Evolutionary conservation across 1,140 invertebrate genomes (phyloP).

Genomic region (Anoplolepis gracilipes): DNA sequence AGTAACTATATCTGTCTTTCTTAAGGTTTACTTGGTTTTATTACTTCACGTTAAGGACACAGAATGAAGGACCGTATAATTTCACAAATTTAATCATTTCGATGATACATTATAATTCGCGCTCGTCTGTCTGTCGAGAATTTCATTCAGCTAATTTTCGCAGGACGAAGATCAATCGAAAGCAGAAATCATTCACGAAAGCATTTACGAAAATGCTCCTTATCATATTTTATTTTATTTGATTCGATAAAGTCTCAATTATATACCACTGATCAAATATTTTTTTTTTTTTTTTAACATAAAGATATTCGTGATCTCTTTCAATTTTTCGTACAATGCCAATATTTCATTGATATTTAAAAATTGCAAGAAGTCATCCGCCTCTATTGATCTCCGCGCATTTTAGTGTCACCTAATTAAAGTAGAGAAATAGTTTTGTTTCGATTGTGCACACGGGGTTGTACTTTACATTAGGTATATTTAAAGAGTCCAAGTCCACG

Average conservation of each 20-base stretch:
- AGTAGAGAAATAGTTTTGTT: slow-evolving; percentile 81
- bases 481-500: slow-evolving; percentile 62
- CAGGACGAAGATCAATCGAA: slow-evolving; percentile 53
- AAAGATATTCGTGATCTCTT: not conserved
- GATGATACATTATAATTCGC: slow-evolving; percentile 41
- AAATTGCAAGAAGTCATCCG: slow-evolving; percentile 27
- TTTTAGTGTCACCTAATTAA: slow-evolving; percentile 64
- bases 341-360: slow-evolving; percentile 23
- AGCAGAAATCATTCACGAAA: slow-evolving; percentile 4
- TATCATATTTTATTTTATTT: slow-evolving; percentile 7
- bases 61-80: slow-evolving; percentile 25
- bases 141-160: slow-evolving; percentile 29
- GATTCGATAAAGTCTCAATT: not conserved
- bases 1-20: not conserved
- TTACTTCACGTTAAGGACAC: slow-evolving; percentile 18
- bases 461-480: slow-evolving; percentile 79
- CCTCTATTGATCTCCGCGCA: slow-evolving; percentile 50
- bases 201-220: slow-evolving; percentile 12
- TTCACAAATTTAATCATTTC: slow-evolving; percentile 47
- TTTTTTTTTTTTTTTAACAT: too few relatives aligned
- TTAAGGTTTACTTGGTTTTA: not conserved
- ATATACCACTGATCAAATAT: not conserved
- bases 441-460: slow-evolving; percentile 77
- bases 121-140: slow-evolving; percentile 41
- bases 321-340: not conserved